Conservation (phyloP, 2,888 invertebrate genomes). For the Xanthorhoe spadicearia region DNA sequence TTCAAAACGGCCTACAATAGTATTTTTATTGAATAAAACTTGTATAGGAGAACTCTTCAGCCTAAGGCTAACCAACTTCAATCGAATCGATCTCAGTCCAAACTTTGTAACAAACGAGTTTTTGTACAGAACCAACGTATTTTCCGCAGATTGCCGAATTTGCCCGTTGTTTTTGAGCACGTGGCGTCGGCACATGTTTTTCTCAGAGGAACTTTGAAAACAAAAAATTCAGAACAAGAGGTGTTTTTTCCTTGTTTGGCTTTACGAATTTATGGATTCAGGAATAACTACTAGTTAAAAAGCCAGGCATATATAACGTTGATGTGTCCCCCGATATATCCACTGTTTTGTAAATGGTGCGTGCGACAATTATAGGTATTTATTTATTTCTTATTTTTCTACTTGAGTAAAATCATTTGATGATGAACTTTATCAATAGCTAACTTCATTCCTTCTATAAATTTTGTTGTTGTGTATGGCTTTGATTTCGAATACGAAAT, state of each 20-base stretch:
- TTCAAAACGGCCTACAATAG: too few species aligned
- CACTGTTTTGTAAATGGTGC: too few species aligned
- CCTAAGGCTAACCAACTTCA: constrained; percentile 1
- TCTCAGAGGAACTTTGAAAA: not conserved
- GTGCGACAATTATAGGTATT: too few species aligned
- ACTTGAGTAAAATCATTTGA: too few species aligned
- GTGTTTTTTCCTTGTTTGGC: constrained; percentile 1
- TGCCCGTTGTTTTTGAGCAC: not conserved
- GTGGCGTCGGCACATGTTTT: constrained; percentile 1
- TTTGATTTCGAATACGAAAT: too few species aligned
- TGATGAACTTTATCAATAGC: too few species aligned
- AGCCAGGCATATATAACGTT: too few species aligned
- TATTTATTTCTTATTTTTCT: too few species aligned
- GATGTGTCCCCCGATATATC: too few species aligned
- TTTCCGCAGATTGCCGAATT: constrained; percentile 3
- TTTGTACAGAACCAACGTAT: constrained; percentile 1
- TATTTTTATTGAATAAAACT: not conserved
- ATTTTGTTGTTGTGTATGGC: too few species aligned
- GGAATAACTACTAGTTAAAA: not conserved
- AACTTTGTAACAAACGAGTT: constrained; percentile 5
- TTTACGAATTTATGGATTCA: not conserved
- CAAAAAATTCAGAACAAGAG: not conserved
- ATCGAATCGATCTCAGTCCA: constrained; percentile 1
- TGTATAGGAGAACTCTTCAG: not conserved
- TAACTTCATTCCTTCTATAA: too few species aligned